Evolutionary conservation across 2,113 vertebrate species (phyloP).

Genomic region (Dipodomys stephensi): DNA sequence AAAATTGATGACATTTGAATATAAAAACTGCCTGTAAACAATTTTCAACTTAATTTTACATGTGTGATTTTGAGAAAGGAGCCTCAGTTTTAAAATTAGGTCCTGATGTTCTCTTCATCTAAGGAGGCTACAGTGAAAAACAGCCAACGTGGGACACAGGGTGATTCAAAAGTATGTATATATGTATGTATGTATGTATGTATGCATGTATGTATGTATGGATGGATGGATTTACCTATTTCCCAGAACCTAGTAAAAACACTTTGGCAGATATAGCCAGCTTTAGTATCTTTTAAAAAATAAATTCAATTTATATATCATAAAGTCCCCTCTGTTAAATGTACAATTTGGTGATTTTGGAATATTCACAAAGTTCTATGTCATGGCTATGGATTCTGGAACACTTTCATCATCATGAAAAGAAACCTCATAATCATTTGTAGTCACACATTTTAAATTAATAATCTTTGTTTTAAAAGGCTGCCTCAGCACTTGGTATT

Average conservation of each 20-base stretch:
- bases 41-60: background rate
- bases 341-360: background rate
- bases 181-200: background rate
- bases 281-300: background rate
- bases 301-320: background rate
- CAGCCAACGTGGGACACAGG: background rate
- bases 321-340: background rate
- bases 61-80: conserved; percentile 22
- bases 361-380: background rate
- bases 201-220: too few relatives aligned
- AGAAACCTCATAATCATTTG: background rate
- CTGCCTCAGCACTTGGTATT: background rate
- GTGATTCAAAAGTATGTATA: background rate
- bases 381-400: background rate
- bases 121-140: background rate
- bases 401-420: background rate
- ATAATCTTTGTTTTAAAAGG: conserved; percentile 24
- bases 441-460: background rate
- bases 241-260: background rate
- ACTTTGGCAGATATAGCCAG: background rate
- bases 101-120: background rate
- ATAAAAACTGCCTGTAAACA: background rate
- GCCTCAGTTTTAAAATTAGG: background rate
- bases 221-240: background rate
- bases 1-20: conserved; percentile 14